Base-by-base conservation (phyloP, 1,140 invertebrate genomes). In the Xylocopa sonorina region DNA sequence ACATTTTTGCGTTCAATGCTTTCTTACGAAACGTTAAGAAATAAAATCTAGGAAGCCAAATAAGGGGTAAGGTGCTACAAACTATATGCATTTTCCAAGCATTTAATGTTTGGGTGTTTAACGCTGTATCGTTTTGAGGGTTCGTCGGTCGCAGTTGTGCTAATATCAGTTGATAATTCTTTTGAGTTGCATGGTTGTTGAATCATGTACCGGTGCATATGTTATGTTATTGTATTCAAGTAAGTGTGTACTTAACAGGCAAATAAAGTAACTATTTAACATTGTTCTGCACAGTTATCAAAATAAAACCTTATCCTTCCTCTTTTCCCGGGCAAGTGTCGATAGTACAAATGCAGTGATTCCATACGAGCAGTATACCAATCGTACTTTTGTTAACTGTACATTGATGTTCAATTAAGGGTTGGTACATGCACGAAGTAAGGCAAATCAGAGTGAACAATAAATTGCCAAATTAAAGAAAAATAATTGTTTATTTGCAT, bases 401-500 rank as follows among this genome's bases (percentile, higher is more conserved):
- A 78, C 75, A 78, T 12, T 60, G 7, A 51, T 24, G n/a, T 76
- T 58, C 55, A 57, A 74, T 80, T 34, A n/a, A 55, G 60, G 81
- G 46, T 80, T 62, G 58, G 63, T 80, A 58, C 73, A 78, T 86
- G 80, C 77, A 82, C 41, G 68, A 66, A 60, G 63, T 67, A 76
- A 87, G 83, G 81, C 83, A 88, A 88, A 87, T 81, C 41, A 88
- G 86, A 87, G 74, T 81, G 75, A 82, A 80, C 78, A 73, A 78
- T 83, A 82, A 85, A 75, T 79, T 69, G 80, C 67, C 78, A 86
- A 87, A 80, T 83, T 86, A 90, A 90, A 86, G 73, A 90, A 90
- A 88, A 88, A 89, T 89, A 89, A 89, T 87, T 71, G 76, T 90
- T 90, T 90, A 90, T 90, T 89, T 83, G 84, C 81, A 84, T 83